These are phyloP conservation scores for Phataginus tricuspis DNA, from an alignment of 2,797 vertebrate species.

Conservation along the genomic window DNA sequence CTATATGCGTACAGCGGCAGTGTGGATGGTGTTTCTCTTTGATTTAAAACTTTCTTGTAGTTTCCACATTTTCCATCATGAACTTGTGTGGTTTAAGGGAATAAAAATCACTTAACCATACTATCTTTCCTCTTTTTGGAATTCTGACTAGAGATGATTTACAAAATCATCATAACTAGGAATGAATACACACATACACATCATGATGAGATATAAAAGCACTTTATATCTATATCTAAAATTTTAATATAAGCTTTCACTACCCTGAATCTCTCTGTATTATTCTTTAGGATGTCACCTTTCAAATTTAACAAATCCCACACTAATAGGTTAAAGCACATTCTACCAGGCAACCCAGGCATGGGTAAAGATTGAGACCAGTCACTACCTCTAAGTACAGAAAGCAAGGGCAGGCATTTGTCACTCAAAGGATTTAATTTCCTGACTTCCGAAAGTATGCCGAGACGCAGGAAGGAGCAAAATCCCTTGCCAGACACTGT, in stretches of 20 bases:
- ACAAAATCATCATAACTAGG: neutral
- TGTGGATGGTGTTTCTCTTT: neutral
- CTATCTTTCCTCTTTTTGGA: neutral
- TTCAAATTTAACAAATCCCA: neutral
- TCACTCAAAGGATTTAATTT: constrained; percentile 44
- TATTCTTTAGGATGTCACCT: neutral
- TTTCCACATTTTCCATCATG: neutral
- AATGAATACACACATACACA: neutral
- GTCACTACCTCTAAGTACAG: neutral
- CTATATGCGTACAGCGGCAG: neutral
- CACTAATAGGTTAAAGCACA: neutral
- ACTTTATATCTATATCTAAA: neutral
- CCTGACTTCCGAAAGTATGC: neutral
- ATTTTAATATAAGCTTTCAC: neutral
- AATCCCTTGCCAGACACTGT: neutral
- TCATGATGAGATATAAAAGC: neutral
- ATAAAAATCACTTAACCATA: neutral
- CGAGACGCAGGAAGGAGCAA: constrained; percentile 27
- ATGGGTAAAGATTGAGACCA: neutral
- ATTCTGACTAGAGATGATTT: neutral
- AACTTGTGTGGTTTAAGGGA: neutral
- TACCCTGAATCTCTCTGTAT: neutral
- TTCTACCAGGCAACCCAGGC: neutral
- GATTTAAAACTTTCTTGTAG: neutral
- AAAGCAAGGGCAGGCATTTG: neutral